phyloP scores from a whole-genome alignment of 64 coral and sea anemone species.

The Anthopleura sola region DNA sequence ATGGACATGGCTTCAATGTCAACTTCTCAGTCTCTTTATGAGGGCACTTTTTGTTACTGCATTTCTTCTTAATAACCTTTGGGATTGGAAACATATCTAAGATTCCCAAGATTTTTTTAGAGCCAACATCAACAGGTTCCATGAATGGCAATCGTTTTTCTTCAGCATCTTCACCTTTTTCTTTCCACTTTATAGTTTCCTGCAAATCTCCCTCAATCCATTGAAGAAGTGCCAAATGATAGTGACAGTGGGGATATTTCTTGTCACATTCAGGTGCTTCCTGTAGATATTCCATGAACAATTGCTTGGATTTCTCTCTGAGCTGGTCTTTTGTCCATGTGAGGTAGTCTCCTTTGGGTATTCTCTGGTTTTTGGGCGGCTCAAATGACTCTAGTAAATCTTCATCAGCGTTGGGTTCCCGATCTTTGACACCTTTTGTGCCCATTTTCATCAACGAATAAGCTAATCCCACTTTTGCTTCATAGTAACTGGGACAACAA shows the following conservation, averaged over 20 bases:
- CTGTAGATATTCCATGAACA: conserved; percentile 49
- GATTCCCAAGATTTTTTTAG: conserved; percentile 17
- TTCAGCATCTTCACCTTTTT: conserved; percentile 67
- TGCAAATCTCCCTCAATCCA: not conserved
- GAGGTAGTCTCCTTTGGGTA: not conserved
- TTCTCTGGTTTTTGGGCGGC: conserved; percentile 13
- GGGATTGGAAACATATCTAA: not conserved
- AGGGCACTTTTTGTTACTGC: conserved; percentile 47
- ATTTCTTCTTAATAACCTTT: not conserved
- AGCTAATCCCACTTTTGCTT: conserved; percentile 59
- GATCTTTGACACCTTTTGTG: not conserved
- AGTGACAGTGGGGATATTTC: conserved; percentile 70
- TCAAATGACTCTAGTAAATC: not conserved
- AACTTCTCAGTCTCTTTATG: conserved; percentile 15
- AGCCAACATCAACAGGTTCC: conserved; percentile 16
- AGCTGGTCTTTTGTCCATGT: conserved; percentile 26
- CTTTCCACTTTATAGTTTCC: conserved; percentile 33
- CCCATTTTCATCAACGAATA: conserved; percentile 41
- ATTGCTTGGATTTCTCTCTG: not conserved
- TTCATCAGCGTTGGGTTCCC: not conserved
- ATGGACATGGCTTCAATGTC: conserved; percentile 13
- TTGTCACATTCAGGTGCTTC: conserved; percentile 71
- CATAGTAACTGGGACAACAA: conserved; percentile 54
- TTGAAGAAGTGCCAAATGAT: conserved; percentile 55
- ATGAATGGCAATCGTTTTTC: conserved; percentile 71